These are phyloP conservation scores for Eupeodes luniger DNA, from an alignment of 2,888 invertebrate species.

Conservation along the genomic window DNA sequence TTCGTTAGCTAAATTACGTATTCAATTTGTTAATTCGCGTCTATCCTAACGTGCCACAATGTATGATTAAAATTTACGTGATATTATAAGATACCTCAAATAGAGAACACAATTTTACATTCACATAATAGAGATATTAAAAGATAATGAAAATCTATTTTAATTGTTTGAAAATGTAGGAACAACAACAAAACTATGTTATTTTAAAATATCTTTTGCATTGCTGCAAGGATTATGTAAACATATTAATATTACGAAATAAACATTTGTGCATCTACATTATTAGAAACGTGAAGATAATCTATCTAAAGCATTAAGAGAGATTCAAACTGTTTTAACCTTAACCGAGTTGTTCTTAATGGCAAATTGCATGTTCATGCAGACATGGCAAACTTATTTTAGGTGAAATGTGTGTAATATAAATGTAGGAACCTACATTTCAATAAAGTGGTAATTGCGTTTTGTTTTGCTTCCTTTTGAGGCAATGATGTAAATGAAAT, in stretches of 20 bases:
- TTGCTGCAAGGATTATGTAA: conserved; percentile 9
- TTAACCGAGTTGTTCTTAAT: conserved; percentile 53
- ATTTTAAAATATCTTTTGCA: not conserved
- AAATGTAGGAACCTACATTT: too few relatives aligned
- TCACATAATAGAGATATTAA: too few relatives aligned
- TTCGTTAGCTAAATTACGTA: too few relatives aligned
- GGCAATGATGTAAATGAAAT: conserved; percentile 11
- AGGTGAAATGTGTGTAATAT: not conserved
- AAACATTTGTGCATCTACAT: not conserved
- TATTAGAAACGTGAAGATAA: not conserved
- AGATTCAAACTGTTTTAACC: conserved; percentile 48
- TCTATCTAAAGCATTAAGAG: not conserved
- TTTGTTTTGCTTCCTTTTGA: not conserved
- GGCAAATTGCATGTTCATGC: conserved; percentile 31
- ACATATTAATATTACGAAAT: conserved; percentile 32
- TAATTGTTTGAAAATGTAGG: not conserved
- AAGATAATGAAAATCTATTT: conserved; percentile 41
- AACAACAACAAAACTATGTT: not conserved
- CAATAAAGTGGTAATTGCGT: not conserved
- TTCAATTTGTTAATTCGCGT: too few relatives aligned
- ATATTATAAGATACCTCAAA: too few relatives aligned
- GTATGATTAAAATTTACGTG: too few relatives aligned
- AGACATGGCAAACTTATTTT: not conserved
- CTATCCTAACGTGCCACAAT: too few relatives aligned
- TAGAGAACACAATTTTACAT: too few relatives aligned